phyloP scores from a whole-genome alignment of 2,797 vertebrate species.

The Myripristis murdjan region DNA sequence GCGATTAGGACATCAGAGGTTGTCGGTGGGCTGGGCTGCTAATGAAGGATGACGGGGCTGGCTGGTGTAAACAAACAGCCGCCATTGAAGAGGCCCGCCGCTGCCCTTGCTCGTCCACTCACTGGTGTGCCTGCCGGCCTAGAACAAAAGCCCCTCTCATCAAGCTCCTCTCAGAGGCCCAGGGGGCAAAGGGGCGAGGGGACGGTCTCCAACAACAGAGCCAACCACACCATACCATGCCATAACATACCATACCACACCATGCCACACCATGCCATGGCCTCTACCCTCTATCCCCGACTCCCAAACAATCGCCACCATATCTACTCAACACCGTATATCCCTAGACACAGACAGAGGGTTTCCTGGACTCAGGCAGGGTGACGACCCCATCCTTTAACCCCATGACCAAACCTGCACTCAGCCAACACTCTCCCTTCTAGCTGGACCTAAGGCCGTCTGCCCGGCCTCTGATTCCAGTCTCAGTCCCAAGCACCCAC shows the following conservation, averaged over 20 bases:
- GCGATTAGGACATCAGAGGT: slow-evolving; percentile 83
- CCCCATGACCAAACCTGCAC: not conserved
- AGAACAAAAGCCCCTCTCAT: slow-evolving; percentile 84
- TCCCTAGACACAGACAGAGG: slow-evolving; percentile 6
- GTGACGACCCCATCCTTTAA: not conserved
- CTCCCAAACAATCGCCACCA: slow-evolving; percentile 14
- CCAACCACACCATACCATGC: slow-evolving; percentile 71
- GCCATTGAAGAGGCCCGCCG: slow-evolving; percentile 81
- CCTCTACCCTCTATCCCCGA: slow-evolving; percentile 18
- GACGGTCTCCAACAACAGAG: slow-evolving; percentile 67
- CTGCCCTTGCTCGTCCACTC: slow-evolving; percentile 78
- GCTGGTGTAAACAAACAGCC: slow-evolving; percentile 86
- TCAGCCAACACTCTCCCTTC: not conserved
- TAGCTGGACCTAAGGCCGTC: slow-evolving; percentile 28
- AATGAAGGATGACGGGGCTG: slow-evolving; percentile 86
- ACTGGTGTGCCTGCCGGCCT: slow-evolving; percentile 75
- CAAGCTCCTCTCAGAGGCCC: slow-evolving; percentile 74
- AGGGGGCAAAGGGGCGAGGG: slow-evolving; percentile 65
- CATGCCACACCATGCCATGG: slow-evolving; percentile 37
- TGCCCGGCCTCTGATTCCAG: slow-evolving; percentile 20
- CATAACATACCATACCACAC: slow-evolving; percentile 68
- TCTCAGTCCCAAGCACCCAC: slow-evolving; percentile 8
- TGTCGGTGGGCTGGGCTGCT: slow-evolving; percentile 83
- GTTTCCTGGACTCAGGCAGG: not conserved
- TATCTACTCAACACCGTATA: slow-evolving; percentile 22